Evolutionary conservation across 1,140 invertebrate genomes (phyloP).

Genomic region (Kradibia gibbosae): DNA sequence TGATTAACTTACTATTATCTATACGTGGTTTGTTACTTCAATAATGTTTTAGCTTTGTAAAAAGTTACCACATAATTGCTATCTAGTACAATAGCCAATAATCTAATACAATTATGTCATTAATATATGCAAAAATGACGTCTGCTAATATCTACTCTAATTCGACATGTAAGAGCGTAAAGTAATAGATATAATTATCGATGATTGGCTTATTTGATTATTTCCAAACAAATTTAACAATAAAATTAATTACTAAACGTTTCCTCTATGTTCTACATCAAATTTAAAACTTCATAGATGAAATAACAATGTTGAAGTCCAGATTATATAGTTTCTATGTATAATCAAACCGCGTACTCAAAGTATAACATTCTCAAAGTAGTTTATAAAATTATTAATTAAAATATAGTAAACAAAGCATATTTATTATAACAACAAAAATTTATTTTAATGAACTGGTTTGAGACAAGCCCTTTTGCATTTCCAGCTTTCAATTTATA

Average conservation of each 20-base stretch:
- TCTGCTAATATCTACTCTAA: neutral
- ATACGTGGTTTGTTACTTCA: neutral
- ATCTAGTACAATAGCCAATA: neutral
- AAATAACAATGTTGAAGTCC: no score
- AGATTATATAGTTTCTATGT: no score
- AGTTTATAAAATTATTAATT: no score
- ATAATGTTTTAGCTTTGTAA: neutral
- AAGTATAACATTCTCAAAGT: no score
- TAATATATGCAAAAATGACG: neutral
- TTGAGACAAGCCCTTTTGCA: no score
- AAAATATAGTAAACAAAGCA: no score
- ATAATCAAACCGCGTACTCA: no score
- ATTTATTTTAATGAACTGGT: no score
- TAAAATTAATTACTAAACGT: neutral
- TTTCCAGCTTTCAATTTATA: no score
- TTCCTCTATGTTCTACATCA: no score
- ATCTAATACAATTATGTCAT: neutral
- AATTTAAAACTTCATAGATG: no score
- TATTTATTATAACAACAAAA: no score
- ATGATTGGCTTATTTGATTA: neutral
- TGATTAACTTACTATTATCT: neutral
- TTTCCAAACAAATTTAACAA: neutral
- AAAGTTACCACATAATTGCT: neutral
- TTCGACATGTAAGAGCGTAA: neutral
- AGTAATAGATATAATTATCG: neutral